Base-by-base conservation (phyloP, 2,888 invertebrate species). In the Lochmaea capreae region DNA sequence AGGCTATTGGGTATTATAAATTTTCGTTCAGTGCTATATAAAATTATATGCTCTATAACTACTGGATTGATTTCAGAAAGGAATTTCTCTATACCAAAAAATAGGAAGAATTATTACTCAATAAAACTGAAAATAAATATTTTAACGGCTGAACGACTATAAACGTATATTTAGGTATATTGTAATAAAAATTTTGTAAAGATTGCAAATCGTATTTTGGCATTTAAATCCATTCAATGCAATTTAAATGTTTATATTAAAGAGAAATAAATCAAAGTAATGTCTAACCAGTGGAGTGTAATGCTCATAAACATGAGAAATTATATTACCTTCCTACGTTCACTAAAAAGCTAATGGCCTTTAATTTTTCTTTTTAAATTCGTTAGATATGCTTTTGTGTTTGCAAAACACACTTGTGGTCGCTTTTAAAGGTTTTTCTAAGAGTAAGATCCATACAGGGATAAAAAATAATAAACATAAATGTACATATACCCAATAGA, bases 101-200 rank as follows among this genome's bases (percentile, higher is more conserved):
- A 70, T 70, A 57, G 62, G 57, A 70, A 63, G 70, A 70, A 70
- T 70, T 70, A 70, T 63, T 70, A 70, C 70, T 70, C 70, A 63
- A 70, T 70, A 70, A 70, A 70, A 54, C 54, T 63, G 63, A 54
- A 70, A 70, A 70, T 70, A 63, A 70, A 63, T 70, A 39, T 70
- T 70, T 54, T 70, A 70, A 70, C 63, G 63, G 26, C 18, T 39
- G 42, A n/a, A 39, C 16, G 63, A 57, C 54, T 54, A 52, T 70
- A 63, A 63, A 70, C 61, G 63, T 70, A 52, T 70, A 70, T 70
- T 63, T 70, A 70, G 63, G 70, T 22, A 57, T 42, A 63, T 63
- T 63, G 70, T 39, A 70, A 70, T 70, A 70, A 70, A 70, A 70
- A 63, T 22, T 57, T 33, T 63, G 39, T 42, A 70, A 70, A 52